Evolutionary conservation across 1,140 invertebrate genomes (phyloP), one percentile per base, ranked within the genome.

Genomic region (Cyrtorhinus lividipennis): DNA sequence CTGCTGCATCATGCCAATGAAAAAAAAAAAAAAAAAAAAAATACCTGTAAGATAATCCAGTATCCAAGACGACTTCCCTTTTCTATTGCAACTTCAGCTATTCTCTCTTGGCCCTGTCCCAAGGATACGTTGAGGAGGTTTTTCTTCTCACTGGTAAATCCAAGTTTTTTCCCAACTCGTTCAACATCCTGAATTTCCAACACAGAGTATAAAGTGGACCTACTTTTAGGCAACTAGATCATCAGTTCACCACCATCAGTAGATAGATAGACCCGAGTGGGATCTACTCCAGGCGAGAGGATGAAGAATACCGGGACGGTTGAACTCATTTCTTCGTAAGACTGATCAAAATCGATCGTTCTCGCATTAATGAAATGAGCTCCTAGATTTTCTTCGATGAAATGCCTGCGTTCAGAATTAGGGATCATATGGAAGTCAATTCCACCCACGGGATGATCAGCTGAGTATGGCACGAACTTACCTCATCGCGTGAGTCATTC

Each of bases 111-210:
- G 1, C 94, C 93, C 76, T 97, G 94, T 20, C 94, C 94, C 15
- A 97, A 74, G 0, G 92, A 95, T 2, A 97, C 87, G 69, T 91
- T 95, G 72, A 95, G 90, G 70, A 96, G 91, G 72, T 92, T 95
- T 56, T 82, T 81, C 64, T 81, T 80, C 65, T 91, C 88, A 15
- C 81, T 80, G 0, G 85, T 87, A 68, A 87, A 94, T n/a, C 87
- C 88, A 8, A 94, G 68, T 69, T 84, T 81, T 67, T 82, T 82
- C 1, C 89, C 90, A 22, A 89, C 72, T 62, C 78, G 79, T 73
- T 93, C 90, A 1, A 93, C 88, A 71, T 93, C 89, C 77, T 81
- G 59, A 5, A 15, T 53, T 12, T 15, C 10, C 10, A 53, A 64
- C 56, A 38, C 3, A 13, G 25, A 22, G 23, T 45, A 12, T n/a